Evolutionary conservation across 2,888 invertebrate species (phyloP), one percentile per base, ranked within the genome.

Genomic region (Ceramica pisi): DNA sequence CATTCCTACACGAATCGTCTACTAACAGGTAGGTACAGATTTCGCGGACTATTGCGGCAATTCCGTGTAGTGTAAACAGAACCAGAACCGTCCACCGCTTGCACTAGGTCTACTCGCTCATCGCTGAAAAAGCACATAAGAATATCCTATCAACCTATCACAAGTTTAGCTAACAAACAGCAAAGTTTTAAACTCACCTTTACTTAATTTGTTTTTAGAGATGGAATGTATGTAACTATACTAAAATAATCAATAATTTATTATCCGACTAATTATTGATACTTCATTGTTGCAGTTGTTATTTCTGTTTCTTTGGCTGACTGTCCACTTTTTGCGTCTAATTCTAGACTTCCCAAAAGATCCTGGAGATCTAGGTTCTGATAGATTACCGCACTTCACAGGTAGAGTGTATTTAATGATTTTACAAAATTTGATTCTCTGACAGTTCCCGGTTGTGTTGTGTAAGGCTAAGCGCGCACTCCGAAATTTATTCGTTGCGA

Each of bases 231-330:
- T 46, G 41, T 41, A n/a, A 50, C 9, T 64, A 14, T 19, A n/a
- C 44, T 53, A 23, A 38, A 64, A 12, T 48, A 48, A 48, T 55
- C 48, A 50, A 48, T 3, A 23, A 0, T 48, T 61, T 8, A 23
- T 0, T 48, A 48, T 48, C 21, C 16, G 44, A 26, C 12, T 62
- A 46, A 9, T 19, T 23, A 10, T 19, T 23, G 38, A n/a, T 72
- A 71, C 0, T 56, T 21, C 62, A 62, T 62, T 21, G 19, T 16
- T 35, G 41, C 0, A 57, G 10, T 41, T 41, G 10, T 26, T 50
- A 63, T 75, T 84, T 81, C 64, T 80, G 68, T 80, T 85, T 83
- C 72, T 79, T 81, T 82, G 75, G 62, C 78, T 78, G 78, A 71
- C 74, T 74, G 10, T 23, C 5, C 3, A 6, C 6, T 14, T 26